Conservation (phyloP, 2,888 invertebrate genomes). For the Steromphala cineraria region DNA sequence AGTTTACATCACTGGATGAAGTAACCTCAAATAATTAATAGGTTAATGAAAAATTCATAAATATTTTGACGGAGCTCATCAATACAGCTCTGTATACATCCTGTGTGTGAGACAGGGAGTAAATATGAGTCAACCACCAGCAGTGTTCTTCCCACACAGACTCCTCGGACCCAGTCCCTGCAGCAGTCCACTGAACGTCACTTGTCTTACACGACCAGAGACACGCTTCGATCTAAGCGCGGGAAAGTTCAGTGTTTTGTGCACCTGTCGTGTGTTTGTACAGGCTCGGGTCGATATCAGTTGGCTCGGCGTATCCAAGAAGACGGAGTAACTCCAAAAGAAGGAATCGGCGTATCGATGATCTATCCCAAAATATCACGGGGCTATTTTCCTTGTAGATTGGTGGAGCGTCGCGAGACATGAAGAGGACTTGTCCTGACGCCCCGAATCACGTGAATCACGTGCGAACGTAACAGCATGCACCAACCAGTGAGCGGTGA, state of each 20-base stretch:
- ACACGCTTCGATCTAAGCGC: neutral
- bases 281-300: neutral
- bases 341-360: conserved; percentile 16
- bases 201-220: neutral
- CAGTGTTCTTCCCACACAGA: too few species aligned
- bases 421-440: neutral
- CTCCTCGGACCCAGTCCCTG: too few species aligned
- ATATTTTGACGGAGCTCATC: too few species aligned
- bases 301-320: conserved; percentile 1
- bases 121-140: too few species aligned
- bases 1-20: too few species aligned
- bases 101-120: too few species aligned
- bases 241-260: conserved; percentile 11
- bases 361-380: neutral
- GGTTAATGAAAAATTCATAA: too few species aligned
- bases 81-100: too few species aligned
- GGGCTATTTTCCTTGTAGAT: conserved; percentile 13
- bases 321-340: conserved; percentile 11
- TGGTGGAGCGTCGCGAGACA: neutral
- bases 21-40: too few species aligned
- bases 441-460: conserved; percentile 1
- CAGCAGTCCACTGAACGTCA: neutral
- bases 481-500: too few species aligned
- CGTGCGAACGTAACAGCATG: neutral
- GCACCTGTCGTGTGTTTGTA: conserved; percentile 8